Conservation (phyloP, 2,113 vertebrate species). For the Sarotherodon lohbergeri region DNA sequence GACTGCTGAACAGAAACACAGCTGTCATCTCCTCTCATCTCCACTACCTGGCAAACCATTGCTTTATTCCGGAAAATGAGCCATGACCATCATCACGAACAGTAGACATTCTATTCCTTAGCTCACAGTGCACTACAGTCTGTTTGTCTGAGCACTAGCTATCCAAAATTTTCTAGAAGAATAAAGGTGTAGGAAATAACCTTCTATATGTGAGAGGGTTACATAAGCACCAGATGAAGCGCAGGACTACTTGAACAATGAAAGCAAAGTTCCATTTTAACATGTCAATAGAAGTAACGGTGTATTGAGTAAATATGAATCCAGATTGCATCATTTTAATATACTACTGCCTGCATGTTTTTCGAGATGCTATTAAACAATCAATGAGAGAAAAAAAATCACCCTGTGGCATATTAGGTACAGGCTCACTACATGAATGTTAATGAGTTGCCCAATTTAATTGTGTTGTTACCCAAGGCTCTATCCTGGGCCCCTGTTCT, state of each 20-base stretch:
- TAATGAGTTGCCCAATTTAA: neutral
- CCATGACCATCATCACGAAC: conserved; percentile 35
- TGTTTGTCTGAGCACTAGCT: neutral
- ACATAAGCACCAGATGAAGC: conserved; percentile 27
- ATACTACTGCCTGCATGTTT: neutral
- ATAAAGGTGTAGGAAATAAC: conserved; percentile 5
- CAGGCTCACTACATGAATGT: neutral
- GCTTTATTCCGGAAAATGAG: conserved; percentile 21
- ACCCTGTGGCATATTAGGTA: neutral
- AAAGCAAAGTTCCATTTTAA: neutral
- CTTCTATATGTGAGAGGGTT: neutral
- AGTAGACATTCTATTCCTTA: conserved; percentile 22
- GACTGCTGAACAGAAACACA: neutral
- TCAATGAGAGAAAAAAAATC: neutral
- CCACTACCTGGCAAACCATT: neutral
- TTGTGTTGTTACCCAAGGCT: neutral
- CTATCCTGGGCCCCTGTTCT: neutral
- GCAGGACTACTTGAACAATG: neutral
- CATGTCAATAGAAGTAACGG: neutral
- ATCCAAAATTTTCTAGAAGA: neutral
- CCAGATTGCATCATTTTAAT: neutral
- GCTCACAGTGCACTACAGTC: conserved; percentile 8
- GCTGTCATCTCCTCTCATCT: neutral
- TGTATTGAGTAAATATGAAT: neutral
- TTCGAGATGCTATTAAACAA: neutral